phyloP scores from a whole-genome alignment of 2,113 vertebrate species.

The Mesitornis unicolor region DNA sequence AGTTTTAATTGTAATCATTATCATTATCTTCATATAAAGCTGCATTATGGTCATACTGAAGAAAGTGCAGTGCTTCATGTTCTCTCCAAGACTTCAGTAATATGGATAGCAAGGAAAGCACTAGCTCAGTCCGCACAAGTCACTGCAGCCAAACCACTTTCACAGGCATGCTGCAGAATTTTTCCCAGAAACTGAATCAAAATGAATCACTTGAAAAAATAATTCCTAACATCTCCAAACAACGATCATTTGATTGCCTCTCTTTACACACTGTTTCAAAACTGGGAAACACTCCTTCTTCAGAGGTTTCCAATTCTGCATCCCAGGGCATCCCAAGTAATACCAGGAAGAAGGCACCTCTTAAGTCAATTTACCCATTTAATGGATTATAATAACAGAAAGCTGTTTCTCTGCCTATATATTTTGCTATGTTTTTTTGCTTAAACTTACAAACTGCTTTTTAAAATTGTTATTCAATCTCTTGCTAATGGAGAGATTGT shows the following conservation, averaged over 20 bases:
- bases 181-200: background rate
- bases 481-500: background rate
- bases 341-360: background rate
- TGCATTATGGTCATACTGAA: background rate
- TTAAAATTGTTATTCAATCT: background rate
- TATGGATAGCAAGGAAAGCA: fast-evolving
- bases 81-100: background rate
- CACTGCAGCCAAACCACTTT: background rate
- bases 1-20: background rate
- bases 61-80: background rate
- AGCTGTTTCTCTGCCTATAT: background rate
- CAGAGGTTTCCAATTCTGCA: background rate
- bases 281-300: background rate
- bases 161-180: background rate
- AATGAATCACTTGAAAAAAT: background rate
- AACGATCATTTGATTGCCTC: background rate
- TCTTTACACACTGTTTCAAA: background rate
- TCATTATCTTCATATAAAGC: background rate
- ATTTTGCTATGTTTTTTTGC: background rate
- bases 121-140: background rate
- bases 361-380: background rate
- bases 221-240: background rate
- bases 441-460: background rate
- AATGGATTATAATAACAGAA: background rate
- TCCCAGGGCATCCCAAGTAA: background rate